phyloP scores from a whole-genome alignment of 2,113 vertebrate species.

The Carassius auratus region DNA sequence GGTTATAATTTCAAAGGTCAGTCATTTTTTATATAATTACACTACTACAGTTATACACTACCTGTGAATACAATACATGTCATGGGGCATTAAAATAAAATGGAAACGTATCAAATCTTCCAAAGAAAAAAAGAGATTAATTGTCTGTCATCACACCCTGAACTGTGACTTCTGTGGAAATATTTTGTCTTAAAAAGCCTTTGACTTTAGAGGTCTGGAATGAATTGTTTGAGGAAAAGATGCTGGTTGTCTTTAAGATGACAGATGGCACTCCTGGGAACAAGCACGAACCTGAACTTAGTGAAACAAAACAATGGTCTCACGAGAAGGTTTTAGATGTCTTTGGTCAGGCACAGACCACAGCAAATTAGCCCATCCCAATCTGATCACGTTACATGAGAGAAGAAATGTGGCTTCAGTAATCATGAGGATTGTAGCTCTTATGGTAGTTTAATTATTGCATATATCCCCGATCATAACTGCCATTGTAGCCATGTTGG shows the following conservation, averaged over 20 bases:
- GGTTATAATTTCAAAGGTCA: background rate
- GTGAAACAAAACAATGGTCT: conserved; percentile 6
- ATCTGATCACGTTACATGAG: conserved; percentile 1
- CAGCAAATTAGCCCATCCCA: conserved; percentile 10
- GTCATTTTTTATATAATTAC: conserved; percentile 25
- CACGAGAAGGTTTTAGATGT: conserved; percentile 1
- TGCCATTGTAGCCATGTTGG: background rate
- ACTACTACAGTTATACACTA: background rate
- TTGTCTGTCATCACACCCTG: conserved; percentile 11
- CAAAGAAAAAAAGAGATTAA: too few species aligned
- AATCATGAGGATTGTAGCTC: background rate
- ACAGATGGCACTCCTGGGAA: conserved; percentile 9
- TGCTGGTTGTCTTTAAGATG: conserved; percentile 33
- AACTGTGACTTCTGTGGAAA: background rate
- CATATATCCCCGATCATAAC: conserved; percentile 14
- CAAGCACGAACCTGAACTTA: conserved; percentile 13
- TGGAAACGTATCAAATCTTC: background rate
- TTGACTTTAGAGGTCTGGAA: conserved; percentile 2
- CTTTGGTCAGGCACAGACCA: conserved; percentile 12
- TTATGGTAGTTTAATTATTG: background rate
- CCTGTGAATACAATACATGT: conserved; percentile 1
- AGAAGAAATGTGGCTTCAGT: conserved; percentile 1
- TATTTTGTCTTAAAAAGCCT: background rate
- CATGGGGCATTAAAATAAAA: conserved; percentile 32
- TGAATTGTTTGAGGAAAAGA: conserved; percentile 7